Base-by-base conservation (phyloP, 2,888 invertebrate species). In the Dasypogon diadema region DNA sequence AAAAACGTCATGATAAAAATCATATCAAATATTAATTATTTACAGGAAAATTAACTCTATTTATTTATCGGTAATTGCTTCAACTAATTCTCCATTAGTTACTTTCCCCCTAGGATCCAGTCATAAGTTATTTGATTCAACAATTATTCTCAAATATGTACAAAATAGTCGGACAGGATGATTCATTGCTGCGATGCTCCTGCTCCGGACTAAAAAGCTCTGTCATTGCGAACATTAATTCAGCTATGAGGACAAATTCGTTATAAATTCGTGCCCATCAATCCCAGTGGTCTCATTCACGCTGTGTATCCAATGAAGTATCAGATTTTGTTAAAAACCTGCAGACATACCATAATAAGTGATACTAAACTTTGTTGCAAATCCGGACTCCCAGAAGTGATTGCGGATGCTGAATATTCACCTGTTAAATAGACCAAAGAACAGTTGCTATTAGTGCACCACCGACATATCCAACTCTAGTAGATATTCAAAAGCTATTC, bases 401-500 rank as follows among this genome's bases (percentile, higher is more conserved):
- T 86, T 76, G 85, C 85, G 79, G 86, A 86, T 79, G 86, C 85
- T 56, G 85, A 86, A 80, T 86, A 86, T 80, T 86, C 85, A 79
- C 85, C 85, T 85, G 79, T 58, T 16, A 30, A 24, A 10, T 6
- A 65, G 42, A 63, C 8, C 22, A 34, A 24, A 34, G n/a, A 54
- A 34, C 5, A 54, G n/a, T n/a, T 3, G 30, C 16, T 54, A 70
- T 16, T 24, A 24, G 16, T 24, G 30, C 8, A 8, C 8, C 4
- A 30, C 30, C 30, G 30, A 30, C 21, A 42, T 1, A 2, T 21
- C 14, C 14, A 16, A n/a, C 30, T 16, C 30, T 30, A 2, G 18
- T 5, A 37, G 55, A 16, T 16, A 55, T 21, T 10, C 3, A 16
- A 21, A 2, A 16, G 18, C n/a, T 46, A 46, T 65, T 74, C 14